Base-by-base conservation (phyloP, 2,797 vertebrate species). In the Heteromormyrus szaboi region DNA sequence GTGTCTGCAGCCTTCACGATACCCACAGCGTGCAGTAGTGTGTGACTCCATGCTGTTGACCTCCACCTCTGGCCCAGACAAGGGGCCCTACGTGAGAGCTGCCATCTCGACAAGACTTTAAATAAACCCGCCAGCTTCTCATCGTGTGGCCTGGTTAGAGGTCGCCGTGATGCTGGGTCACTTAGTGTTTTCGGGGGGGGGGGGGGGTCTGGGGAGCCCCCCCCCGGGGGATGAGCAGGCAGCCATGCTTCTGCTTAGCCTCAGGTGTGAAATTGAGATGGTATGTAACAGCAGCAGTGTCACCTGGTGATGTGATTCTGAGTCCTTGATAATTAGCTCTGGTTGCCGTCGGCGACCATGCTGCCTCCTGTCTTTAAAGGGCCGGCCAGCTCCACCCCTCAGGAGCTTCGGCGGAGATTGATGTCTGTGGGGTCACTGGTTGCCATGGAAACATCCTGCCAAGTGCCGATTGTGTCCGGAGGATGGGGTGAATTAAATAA, bases 141-240 rank as follows among this genome's bases (percentile, higher is more conserved):
- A 92, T 92, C 91, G 54, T 48, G 46, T 17, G 9, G 54, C 91
- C 90, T 91, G 90, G 92, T 93, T 90, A 91, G 92, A 48, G 84
- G 87, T 8, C n/a, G n/a, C 89, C 91, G 93, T 92, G 91, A 25
- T 91, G 90, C 90, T 93, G 93, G 91, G 92, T 90, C 93, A 90
- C 94, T 95, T 95, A 90, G 91, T 90, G 94, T 96, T 96, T 95
- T 94, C 89, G 90, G 93, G 94, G 94, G 94, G 94, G 9, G 1
- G 48, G 17, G 17, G 17, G 17, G 17, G 4, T 6, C 54, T 6
- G 54, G 17, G 17, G 5, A n/a, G 17, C 17, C 51, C 51, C 50
- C 48, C 51, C 51, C 17, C 87, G 90, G 90, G 76, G 89, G 90
- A 9, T 8, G 7, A 6, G 59, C 8, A 8, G n/a, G 59, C 8